Evolutionary conservation across 2,113 vertebrate species (phyloP).

Genomic region (Ageneiosus marmoratus): DNA sequence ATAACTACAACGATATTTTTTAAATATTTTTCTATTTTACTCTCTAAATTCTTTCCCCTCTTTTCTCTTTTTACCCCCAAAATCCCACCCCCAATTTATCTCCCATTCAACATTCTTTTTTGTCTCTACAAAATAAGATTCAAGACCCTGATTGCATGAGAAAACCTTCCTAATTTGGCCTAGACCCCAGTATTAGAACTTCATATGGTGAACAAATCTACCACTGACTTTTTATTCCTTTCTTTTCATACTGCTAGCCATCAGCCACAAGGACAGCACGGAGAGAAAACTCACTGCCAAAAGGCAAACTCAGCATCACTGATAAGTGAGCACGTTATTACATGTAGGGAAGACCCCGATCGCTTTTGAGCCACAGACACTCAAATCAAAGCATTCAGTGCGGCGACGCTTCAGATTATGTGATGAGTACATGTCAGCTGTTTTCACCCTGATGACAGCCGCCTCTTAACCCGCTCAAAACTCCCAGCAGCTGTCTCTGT

Average conservation of each 20-base stretch:
- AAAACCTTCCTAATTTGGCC: neutral
- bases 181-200: too few species aligned
- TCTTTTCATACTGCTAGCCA: neutral
- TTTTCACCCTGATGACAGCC: conserved; percentile 65
- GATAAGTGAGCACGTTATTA: conserved; percentile 48
- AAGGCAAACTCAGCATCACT: conserved; percentile 34
- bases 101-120: neutral
- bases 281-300: conserved; percentile 27
- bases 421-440: conserved; percentile 35
- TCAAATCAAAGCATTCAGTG: conserved; percentile 42
- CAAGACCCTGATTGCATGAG: neutral
- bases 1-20: too few species aligned
- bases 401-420: conserved; percentile 33
- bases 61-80: neutral
- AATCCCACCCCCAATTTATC: too few species aligned
- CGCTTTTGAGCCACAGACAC: conserved; percentile 44
- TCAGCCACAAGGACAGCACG: conserved; percentile 40
- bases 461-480: conserved; percentile 57
- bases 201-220: neutral
- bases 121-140: neutral
- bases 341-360: conserved; percentile 53
- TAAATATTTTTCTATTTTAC: too few species aligned
- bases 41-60: neutral
- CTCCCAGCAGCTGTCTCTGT: conserved; percentile 54
- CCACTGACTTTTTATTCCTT: neutral